Evolutionary conservation across 2,113 vertebrate species (phyloP).

Genomic region (Athene noctua): DNA sequence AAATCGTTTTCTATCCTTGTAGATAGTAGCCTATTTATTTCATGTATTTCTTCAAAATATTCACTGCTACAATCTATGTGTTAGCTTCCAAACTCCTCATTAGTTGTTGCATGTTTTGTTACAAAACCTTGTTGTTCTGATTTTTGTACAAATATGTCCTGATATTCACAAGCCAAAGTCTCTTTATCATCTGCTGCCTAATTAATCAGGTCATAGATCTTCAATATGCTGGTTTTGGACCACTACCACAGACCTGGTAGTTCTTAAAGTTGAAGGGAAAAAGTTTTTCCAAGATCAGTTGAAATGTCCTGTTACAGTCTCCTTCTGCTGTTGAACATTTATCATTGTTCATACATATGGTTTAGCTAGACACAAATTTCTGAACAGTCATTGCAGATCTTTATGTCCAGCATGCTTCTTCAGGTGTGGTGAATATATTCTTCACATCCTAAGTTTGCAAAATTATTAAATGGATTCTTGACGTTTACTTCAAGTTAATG

Average conservation of each 20-base stretch:
- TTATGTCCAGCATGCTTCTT: not conserved
- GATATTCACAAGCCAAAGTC: not conserved
- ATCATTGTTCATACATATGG: not conserved
- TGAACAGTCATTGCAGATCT: not conserved
- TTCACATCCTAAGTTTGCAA: not conserved
- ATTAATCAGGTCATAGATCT: not conserved
- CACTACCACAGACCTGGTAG: not conserved
- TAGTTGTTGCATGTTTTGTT: not conserved
- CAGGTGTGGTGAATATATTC: not conserved
- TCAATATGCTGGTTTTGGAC: not conserved
- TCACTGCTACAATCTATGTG: not conserved
- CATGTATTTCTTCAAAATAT: not conserved
- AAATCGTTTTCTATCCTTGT: not conserved
- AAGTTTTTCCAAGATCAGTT: not conserved
- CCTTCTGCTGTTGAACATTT: not conserved
- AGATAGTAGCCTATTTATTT: not conserved
- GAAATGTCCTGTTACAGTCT: not conserved
- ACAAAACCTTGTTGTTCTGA: not conserved
- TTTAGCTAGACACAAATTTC: not conserved
- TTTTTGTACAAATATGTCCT: not conserved
- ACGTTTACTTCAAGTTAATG: not conserved
- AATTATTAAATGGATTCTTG: not conserved
- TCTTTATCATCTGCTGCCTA: not conserved
- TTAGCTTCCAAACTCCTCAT: not conserved
- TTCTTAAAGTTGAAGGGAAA: not conserved